Evolutionary conservation across 2,113 vertebrate species (phyloP).

Genomic region (Alectura lathami): DNA sequence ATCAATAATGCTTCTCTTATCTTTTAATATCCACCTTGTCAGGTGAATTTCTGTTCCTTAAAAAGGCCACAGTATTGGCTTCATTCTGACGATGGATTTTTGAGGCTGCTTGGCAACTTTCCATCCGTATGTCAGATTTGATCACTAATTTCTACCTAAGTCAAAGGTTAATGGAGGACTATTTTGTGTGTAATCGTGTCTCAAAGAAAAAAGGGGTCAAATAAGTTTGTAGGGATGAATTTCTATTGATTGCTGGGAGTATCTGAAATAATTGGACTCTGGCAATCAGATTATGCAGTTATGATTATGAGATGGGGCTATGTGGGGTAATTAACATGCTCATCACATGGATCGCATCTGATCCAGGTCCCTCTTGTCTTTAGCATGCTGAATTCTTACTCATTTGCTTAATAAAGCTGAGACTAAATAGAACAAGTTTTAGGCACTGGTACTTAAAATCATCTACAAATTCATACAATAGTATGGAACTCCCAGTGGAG

Average conservation of each 20-base stretch:
- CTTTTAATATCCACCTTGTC: slow-evolving; percentile 8
- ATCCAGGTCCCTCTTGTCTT: neutral
- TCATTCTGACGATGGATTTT: neutral
- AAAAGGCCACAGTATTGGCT: neutral
- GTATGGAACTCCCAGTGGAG: neutral
- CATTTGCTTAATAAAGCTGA: neutral
- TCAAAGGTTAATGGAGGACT: slow-evolving; percentile 52
- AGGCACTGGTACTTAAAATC: neutral
- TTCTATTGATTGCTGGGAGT: slow-evolving; percentile 34
- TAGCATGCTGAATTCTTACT: neutral
- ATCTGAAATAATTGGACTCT: slow-evolving; percentile 51
- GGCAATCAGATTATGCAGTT: slow-evolving; percentile 5
- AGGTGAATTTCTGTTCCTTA: slow-evolving; percentile 1
- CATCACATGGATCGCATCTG: neutral
- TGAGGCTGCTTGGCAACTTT: neutral
- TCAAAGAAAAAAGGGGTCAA: neutral
- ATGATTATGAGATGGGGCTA: neutral
- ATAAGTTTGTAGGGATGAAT: slow-evolving; percentile 22
- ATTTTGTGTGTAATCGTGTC: neutral
- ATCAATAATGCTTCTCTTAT: slow-evolving; percentile 41
- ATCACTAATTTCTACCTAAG: slow-evolving; percentile 22
- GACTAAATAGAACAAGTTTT: neutral
- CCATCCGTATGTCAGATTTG: neutral
- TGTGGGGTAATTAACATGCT: neutral
- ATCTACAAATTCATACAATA: neutral